A percentile compares a stretch with the other conserved stretches of the same genome.
phyloP scores from a whole-genome alignment of 2,113 vertebrate species.

The Myotis lucifugus region DNA sequence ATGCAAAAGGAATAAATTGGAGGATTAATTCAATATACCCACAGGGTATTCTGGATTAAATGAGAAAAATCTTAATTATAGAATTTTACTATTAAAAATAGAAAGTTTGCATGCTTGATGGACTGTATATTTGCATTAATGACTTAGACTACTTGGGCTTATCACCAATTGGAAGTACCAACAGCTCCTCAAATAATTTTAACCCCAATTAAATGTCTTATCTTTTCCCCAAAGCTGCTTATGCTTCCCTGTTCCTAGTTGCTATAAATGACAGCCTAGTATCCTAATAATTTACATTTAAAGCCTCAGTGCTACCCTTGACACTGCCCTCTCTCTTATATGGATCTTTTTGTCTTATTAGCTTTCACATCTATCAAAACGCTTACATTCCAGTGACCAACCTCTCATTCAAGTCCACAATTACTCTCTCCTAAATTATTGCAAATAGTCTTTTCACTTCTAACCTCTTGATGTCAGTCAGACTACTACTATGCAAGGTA shows the following conservation, averaged over 20 bases:
- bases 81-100: conserved; percentile 64
- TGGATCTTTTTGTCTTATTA: conserved; percentile 43
- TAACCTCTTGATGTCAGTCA: background rate
- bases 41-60: conserved; percentile 61
- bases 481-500: background rate
- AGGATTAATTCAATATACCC: conserved; percentile 65
- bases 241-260: background rate
- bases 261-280: conserved; percentile 11
- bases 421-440: background rate
- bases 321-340: conserved; percentile 10
- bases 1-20: conserved; percentile 55
- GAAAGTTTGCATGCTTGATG: conserved; percentile 34
- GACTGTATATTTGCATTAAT: conserved; percentile 46
- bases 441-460: background rate
- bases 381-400: conserved; percentile 26
- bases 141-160: conserved; percentile 12
- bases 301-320: conserved; percentile 4
- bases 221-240: background rate
- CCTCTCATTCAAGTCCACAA: background rate
- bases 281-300: conserved; percentile 24
- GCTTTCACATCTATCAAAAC: conserved; percentile 32
- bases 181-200: conserved; percentile 41
- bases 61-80: conserved; percentile 64
- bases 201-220: conserved; percentile 52
- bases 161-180: conserved; percentile 28